phyloP scores from a whole-genome alignment of 2,888 invertebrate genomes.

The Tetrapedia diversipes region DNA sequence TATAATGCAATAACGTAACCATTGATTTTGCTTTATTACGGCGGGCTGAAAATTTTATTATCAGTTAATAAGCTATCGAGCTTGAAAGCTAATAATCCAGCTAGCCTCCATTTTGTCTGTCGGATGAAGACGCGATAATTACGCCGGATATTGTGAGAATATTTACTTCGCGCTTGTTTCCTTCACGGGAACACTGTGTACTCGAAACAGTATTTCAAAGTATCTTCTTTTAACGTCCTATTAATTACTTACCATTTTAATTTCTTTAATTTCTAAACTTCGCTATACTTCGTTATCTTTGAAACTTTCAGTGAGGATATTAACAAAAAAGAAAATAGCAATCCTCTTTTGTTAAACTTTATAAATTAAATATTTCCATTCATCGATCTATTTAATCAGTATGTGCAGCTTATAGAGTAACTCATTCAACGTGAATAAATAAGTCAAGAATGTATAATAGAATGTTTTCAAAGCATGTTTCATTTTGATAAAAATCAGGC shows the following conservation, averaged over 20 bases:
- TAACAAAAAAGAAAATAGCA: too few species aligned
- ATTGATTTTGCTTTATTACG: background rate
- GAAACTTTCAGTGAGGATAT: background rate
- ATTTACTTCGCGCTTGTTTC: background rate
- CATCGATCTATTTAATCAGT: too few species aligned
- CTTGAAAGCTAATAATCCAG: conserved; percentile 20
- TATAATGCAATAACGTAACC: conserved; percentile 2
- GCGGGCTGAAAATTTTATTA: conserved; percentile 8
- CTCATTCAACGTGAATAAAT: too few species aligned
- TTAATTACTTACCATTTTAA: background rate
- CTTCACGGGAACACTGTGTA: background rate
- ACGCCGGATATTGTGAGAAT: conserved; percentile 16
- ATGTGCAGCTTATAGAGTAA: too few species aligned
- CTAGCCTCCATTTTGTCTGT: conserved; percentile 13
- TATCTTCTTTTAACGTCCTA: too few species aligned
- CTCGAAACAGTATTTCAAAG: background rate
- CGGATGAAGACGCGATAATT: conserved; percentile 30
- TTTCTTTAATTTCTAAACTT: background rate
- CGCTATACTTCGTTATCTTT: background rate
- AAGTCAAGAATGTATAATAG: too few species aligned
- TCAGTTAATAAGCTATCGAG: conserved; percentile 27
- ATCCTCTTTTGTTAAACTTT: too few species aligned
- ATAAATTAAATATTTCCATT: too few species aligned
- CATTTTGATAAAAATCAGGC: too few species aligned
- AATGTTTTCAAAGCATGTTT: too few species aligned